phyloP scores from a whole-genome alignment of 2,113 vertebrate genomes.

The Hippopotamus amphibius region DNA sequence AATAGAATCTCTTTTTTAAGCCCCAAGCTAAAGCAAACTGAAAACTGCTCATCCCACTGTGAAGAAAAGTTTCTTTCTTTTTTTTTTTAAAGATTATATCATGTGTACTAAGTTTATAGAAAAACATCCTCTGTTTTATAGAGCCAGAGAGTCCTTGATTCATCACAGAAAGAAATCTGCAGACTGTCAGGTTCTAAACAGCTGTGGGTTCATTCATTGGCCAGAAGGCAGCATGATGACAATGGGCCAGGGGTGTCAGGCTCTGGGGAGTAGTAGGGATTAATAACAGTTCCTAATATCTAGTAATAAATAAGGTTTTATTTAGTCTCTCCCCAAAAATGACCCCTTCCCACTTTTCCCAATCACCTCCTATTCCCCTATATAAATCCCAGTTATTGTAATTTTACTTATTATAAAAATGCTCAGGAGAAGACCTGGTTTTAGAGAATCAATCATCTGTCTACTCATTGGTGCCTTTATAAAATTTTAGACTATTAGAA shows the following conservation, averaged over 20 bases:
- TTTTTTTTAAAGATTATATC: not conserved
- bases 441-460: not conserved
- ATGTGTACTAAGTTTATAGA: not conserved
- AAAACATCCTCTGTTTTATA: not conserved
- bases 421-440: not conserved
- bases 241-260: not conserved
- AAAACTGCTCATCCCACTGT: not conserved
- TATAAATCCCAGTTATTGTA: not conserved
- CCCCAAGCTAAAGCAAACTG: not conserved
- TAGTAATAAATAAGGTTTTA: not conserved
- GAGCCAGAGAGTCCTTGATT: not conserved
- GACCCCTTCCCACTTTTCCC: not conserved
- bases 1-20: not conserved
- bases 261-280: not conserved
- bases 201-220: not conserved
- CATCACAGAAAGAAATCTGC: not conserved
- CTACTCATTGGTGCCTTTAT: not conserved
- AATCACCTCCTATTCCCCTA: not conserved
- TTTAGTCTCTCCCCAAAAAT: not conserved
- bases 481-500: not conserved
- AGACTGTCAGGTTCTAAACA: not conserved
- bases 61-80: not conserved
- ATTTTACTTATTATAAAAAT: not conserved
- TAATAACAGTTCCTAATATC: not conserved
- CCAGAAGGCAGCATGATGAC: not conserved